A percentile compares a stretch with the other conserved stretches of the same genome.
These are phyloP conservation scores for Probosciger aterrimus DNA, from an alignment of 2,113 vertebrate genomes.

Conservation along the genomic window DNA sequence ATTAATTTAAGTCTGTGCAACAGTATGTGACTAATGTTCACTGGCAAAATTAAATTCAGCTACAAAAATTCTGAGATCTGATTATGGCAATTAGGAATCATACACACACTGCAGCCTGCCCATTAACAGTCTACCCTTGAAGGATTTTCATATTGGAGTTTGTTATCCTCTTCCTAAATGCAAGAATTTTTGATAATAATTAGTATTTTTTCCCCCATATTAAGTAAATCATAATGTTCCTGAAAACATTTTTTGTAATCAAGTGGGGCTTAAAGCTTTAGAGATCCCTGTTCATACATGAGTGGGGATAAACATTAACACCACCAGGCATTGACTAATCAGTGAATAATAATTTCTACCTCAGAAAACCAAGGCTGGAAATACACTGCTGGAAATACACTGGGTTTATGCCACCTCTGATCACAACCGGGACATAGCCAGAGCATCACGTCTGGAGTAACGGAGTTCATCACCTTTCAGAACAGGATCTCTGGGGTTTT, in stretches of 20 bases:
- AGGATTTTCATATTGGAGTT: not conserved
- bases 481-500: not conserved
- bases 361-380: not conserved
- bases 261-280: not conserved
- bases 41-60: slow-evolving; percentile 16
- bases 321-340: not conserved
- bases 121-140: not conserved
- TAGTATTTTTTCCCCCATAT: not conserved
- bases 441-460: not conserved
- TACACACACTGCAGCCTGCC: not conserved
- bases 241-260: not conserved
- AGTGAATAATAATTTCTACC: not conserved
- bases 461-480: not conserved
- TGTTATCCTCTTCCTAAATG: not conserved
- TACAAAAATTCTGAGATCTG: not conserved
- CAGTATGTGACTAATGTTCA: slow-evolving; percentile 28
- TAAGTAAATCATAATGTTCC: not conserved
- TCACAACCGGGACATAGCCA: not conserved
- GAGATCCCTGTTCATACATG: not conserved
- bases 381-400: not conserved
- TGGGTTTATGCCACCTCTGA: not conserved
- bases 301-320: not conserved
- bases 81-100: slow-evolving; percentile 31
- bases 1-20: slow-evolving; percentile 30
- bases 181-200: not conserved